These are phyloP conservation scores for Lepisosteus osseus DNA, from an alignment of 2,113 vertebrate species.

Conservation along the genomic window DNA sequence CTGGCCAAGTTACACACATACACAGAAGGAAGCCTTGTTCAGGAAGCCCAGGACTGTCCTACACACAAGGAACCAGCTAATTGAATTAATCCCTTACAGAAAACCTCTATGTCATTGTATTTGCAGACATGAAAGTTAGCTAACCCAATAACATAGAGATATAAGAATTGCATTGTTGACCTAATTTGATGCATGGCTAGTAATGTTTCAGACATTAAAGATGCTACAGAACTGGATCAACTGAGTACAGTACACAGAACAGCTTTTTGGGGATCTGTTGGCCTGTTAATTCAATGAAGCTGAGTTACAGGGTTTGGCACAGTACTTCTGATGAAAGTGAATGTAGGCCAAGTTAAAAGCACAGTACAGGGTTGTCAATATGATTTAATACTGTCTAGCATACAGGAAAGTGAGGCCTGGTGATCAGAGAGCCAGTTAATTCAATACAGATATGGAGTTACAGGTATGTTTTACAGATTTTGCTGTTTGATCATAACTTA, in stretches of 20 bases:
- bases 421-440: slow-evolving; percentile 34
- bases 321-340: slow-evolving; percentile 31
- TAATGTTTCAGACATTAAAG: slow-evolving; percentile 32
- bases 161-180: slow-evolving; percentile 27
- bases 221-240: too few species aligned
- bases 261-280: slow-evolving; percentile 34
- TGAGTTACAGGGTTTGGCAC: slow-evolving; percentile 32
- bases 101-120: slow-evolving; percentile 19
- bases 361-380: slow-evolving; percentile 19
- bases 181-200: slow-evolving; percentile 35
- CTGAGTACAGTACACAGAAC: not conserved
- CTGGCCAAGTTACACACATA: not conserved
- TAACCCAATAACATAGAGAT: slow-evolving; percentile 41
- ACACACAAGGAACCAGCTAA: slow-evolving; percentile 30
- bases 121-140: slow-evolving; percentile 28
- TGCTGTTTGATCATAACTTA: too few species aligned
- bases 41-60: slow-evolving; percentile 10
- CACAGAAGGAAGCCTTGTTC: slow-evolving; percentile 19
- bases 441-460: slow-evolving; percentile 19
- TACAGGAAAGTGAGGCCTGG: slow-evolving; percentile 40
- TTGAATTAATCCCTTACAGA: slow-evolving; percentile 36
- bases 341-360: slow-evolving; percentile 23
- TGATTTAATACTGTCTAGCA: slow-evolving; percentile 49
- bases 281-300: slow-evolving; percentile 47
- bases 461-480: not conserved